Base-by-base conservation (phyloP, 1,140 invertebrate genomes). In the Cephus cinctus region DNA sequence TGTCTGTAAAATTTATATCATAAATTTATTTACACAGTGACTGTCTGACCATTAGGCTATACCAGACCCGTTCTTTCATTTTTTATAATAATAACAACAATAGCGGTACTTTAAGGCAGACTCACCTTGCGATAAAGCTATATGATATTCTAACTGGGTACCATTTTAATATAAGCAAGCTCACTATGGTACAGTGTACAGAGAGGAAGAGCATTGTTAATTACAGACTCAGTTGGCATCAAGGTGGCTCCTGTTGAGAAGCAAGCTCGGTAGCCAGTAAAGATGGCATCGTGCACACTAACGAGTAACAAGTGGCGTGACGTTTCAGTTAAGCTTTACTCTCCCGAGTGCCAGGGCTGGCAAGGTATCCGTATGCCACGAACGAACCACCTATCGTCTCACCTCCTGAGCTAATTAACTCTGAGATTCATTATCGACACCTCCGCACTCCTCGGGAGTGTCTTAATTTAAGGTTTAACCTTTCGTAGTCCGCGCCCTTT, bases 361-460 rank as follows among this genome's bases (percentile, higher is more conserved):
- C 11, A 18, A 15, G 56, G 57, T 61, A 71, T 71, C 64, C 59
- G 69, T 71, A 71, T 69, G 60, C 66, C 67, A 71, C 69, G 66
- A n/a, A 71, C 61, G 51, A 52, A 43, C 57, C 57, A 56, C 58
- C 63, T 65, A 65, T 70, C 64, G 60, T 52, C 56, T 67, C 56
- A 61, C 59, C 61, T 62, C 55, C 56, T 48, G 52, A 57, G 58
- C 69, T 71, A 71, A 71, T 73, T 73, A 73, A 71, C 69, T 64
- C 45, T n/a, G 41, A 69, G 69, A 71, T 73, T 70, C 63, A 73
- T 73, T 70, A 71, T 71, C 70, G 66, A 73, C 70, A 73, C 70
- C 64, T 70, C 47, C 41, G 43, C 47, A 52, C 50, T 55, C 20
- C 50, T 54, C 23, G 49, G 43, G 52, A 43, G 54, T 57, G 65